Conservation (phyloP, 2,797 vertebrate species). For the Trachops cirrhosus region DNA sequence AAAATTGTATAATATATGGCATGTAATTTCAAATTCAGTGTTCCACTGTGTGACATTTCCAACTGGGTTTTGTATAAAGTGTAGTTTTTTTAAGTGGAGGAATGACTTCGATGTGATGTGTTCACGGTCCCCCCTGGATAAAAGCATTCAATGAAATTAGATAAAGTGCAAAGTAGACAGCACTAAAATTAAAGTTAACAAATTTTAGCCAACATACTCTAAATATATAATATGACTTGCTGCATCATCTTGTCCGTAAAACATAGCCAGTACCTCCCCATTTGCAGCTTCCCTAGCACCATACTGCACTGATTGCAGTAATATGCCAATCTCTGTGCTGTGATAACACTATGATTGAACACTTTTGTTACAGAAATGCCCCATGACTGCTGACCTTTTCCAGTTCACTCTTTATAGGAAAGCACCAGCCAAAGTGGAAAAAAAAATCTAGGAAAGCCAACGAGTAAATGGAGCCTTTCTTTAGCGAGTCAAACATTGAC, state of each 20-base stretch:
- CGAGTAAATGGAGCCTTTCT: slow-evolving; percentile 42
- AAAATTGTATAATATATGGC: neutral
- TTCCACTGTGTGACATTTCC: neutral
- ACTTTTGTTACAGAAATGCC: slow-evolving; percentile 51
- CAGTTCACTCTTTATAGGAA: slow-evolving; percentile 44
- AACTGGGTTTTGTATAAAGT: neutral
- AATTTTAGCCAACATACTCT: neutral
- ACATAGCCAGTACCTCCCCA: neutral
- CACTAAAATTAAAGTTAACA: slow-evolving; percentile 48
- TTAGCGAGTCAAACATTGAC: slow-evolving; percentile 24
- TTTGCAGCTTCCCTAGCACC: neutral
- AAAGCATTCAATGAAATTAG: slow-evolving; percentile 31
- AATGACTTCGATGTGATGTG: neutral
- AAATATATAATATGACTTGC: neutral
- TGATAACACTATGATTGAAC: slow-evolving; percentile 17
- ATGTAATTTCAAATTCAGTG: neutral
- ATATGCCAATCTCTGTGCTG: slow-evolving; percentile 31
- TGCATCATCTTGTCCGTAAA: neutral
- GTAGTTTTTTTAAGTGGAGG: slow-evolving; percentile 42
- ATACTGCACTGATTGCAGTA: neutral
- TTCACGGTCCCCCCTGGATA: neutral
- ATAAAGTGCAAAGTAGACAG: slow-evolving; percentile 11
- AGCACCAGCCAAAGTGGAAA: slow-evolving; percentile 22
- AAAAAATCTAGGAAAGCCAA: slow-evolving; percentile 42
- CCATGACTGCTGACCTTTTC: slow-evolving; percentile 58